Percentiles rank a stretch among this genome's conserved stretches.
phyloP scores from a whole-genome alignment of 2,888 invertebrate genomes.

The Chrysotoxum bicinctum region DNA sequence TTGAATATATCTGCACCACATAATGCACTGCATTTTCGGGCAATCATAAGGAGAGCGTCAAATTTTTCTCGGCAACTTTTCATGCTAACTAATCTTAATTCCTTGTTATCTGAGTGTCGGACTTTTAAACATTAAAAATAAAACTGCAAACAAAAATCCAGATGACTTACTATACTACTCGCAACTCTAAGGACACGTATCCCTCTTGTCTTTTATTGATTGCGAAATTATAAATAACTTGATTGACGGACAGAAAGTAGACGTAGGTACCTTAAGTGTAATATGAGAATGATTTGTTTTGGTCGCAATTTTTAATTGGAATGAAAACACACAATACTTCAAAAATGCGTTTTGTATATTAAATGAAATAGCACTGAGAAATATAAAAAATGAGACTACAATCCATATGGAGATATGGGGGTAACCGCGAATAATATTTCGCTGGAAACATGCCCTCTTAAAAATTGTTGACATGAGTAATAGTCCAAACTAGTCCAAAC shows the following conservation, averaged over 20 bases:
- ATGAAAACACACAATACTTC: not conserved
- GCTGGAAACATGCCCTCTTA: too few relatives aligned
- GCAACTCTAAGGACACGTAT: not conserved
- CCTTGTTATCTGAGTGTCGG: not conserved
- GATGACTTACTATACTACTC: not conserved
- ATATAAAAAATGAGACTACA: too few relatives aligned
- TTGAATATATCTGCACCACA: conserved; percentile 74
- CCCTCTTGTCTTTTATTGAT: not conserved
- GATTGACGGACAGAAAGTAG: not conserved
- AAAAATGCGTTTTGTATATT: too few relatives aligned
- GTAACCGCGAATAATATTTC: too few relatives aligned
- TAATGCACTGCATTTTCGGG: conserved; percentile 32
- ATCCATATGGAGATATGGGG: too few relatives aligned
- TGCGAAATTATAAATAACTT: not conserved
- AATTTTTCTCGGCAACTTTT: conserved; percentile 5
- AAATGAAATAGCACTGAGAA: too few relatives aligned
- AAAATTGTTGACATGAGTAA: too few relatives aligned
- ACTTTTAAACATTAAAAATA: not conserved
- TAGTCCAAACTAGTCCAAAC: too few relatives aligned
- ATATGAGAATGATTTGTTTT: not conserved
- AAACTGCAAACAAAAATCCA: not conserved
- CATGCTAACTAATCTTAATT: not conserved
- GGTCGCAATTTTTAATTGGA: not conserved
- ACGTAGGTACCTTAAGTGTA: too few relatives aligned
- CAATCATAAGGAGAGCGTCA: not conserved